phyloP scores from a whole-genome alignment of 1,140 invertebrate genomes.

The Aradophagus sp. region DNA sequence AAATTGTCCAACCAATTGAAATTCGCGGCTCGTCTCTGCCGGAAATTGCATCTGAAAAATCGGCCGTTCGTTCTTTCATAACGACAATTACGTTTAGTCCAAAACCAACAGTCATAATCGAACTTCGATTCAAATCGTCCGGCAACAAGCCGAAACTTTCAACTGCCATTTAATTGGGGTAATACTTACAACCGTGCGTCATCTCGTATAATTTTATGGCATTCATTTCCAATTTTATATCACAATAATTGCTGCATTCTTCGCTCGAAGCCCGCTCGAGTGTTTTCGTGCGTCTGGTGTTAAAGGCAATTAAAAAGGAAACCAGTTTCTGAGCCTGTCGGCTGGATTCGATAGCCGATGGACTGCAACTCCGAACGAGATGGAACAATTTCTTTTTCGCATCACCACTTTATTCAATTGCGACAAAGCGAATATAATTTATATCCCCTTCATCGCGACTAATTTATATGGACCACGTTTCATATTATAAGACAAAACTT shows the following conservation, averaged over 20 bases:
- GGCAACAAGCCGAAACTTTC: too few relatives aligned
- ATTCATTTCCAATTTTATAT: slow-evolving; percentile 53
- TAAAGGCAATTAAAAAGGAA: slow-evolving; percentile 53
- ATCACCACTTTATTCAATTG: slow-evolving; percentile 42
- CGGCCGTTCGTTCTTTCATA: too few relatives aligned
- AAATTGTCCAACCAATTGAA: too few relatives aligned
- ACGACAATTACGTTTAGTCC: too few relatives aligned
- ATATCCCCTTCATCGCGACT: slow-evolving; percentile 32
- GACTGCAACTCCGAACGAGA: slow-evolving; percentile 35
- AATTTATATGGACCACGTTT: slow-evolving; percentile 31
- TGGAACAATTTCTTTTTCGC: slow-evolving; percentile 30
- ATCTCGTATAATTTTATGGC: slow-evolving; percentile 36
- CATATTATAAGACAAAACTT: too few relatives aligned
- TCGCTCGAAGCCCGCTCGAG: slow-evolving; percentile 29
- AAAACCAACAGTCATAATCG: too few relatives aligned
- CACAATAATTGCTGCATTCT: slow-evolving; percentile 43
- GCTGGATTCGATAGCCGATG: slow-evolving; percentile 42
- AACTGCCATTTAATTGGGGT: slow-evolving; percentile 31
- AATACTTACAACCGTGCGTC: slow-evolving; percentile 12
- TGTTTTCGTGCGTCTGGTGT: slow-evolving; percentile 46
- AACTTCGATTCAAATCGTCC: too few relatives aligned
- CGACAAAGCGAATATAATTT: slow-evolving; percentile 38
- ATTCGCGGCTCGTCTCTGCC: too few relatives aligned
- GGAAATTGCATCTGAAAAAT: too few relatives aligned
- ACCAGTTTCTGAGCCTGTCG: slow-evolving; percentile 47